Conservation (phyloP, 1,140 invertebrate species). For the Gerris buenoi region DNA sequence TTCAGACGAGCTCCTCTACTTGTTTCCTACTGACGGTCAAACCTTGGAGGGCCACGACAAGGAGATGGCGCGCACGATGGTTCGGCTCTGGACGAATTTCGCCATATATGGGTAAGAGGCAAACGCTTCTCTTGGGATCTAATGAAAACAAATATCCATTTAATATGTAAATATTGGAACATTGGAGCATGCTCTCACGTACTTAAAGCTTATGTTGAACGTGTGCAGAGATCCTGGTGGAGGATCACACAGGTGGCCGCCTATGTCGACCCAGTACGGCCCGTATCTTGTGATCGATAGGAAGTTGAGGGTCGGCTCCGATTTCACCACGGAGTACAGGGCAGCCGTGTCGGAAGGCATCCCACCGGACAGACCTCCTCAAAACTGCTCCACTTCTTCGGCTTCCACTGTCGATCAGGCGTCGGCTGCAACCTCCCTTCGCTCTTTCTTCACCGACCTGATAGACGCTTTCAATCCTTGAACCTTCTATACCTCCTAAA, state of each 20-base stretch:
- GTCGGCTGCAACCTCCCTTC: not conserved
- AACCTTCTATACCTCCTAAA: too few species aligned
- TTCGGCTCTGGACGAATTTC: constrained; percentile 33
- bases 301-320: not conserved
- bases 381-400: not conserved
- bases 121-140: not conserved
- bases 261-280: constrained; percentile 16
- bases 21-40: constrained; percentile 27
- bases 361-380: not conserved
- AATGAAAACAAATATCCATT: not conserved
- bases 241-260: constrained; percentile 13
- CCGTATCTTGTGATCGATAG: constrained; percentile 20
- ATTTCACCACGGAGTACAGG: not conserved
- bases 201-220: too few species aligned
- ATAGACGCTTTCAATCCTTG: not conserved
- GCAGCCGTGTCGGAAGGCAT: not conserved
- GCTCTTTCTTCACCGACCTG: not conserved
- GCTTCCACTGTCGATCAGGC: not conserved
- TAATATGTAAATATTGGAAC: not conserved
- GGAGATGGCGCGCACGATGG: constrained; percentile 31
- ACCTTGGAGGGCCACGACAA: constrained; percentile 26
- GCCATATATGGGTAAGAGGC: constrained; percentile 26
- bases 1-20: constrained; percentile 33
- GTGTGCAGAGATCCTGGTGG: not conserved
- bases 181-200: constrained; percentile 9